These are phyloP conservation scores for Adela reaumurella DNA, from an alignment of 2,888 invertebrate species.

Conservation along the genomic window DNA sequence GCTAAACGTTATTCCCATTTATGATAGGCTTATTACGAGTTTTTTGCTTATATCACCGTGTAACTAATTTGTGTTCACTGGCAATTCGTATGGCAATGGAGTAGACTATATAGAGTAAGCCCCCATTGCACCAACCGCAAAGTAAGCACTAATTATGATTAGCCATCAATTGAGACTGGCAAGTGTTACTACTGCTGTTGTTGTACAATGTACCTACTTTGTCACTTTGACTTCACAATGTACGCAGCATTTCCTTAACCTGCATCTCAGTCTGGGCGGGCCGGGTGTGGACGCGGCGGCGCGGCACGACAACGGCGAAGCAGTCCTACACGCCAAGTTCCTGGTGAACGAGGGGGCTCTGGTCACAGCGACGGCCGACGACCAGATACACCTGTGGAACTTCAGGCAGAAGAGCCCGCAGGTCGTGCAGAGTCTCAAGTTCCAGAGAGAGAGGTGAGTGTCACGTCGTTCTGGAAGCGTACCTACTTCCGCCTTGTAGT, in stretches of 20 bases:
- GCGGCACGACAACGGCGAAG: slow-evolving; percentile 74
- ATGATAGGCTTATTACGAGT: too few relatives aligned
- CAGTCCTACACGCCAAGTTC: slow-evolving; percentile 90
- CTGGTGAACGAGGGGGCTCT: slow-evolving; percentile 96
- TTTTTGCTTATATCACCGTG: too few relatives aligned
- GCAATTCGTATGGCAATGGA: too few relatives aligned
- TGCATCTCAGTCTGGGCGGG: slow-evolving; percentile 75
- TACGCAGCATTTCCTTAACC: background rate
- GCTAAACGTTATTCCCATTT: too few relatives aligned
- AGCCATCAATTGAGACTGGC: too few relatives aligned
- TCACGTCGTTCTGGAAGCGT: background rate
- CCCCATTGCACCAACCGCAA: too few relatives aligned
- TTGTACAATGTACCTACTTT: too few relatives aligned
- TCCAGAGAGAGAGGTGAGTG: slow-evolving; percentile 91
- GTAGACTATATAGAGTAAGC: too few relatives aligned
- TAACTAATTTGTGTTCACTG: too few relatives aligned
- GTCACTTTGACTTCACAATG: too few relatives aligned
- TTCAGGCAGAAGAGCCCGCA: slow-evolving; percentile 92
- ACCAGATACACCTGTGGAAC: slow-evolving; percentile 96
- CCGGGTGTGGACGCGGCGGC: slow-evolving; percentile 96
- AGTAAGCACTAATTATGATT: too few relatives aligned
- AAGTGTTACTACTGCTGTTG: too few relatives aligned
- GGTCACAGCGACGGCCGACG: slow-evolving; percentile 93
- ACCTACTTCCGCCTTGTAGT: background rate
- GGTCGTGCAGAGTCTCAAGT: slow-evolving; percentile 94